These are phyloP conservation scores for Scaptodrosophila lebanonensis DNA, from an alignment of 1,140 invertebrate genomes.

Conservation along the genomic window DNA sequence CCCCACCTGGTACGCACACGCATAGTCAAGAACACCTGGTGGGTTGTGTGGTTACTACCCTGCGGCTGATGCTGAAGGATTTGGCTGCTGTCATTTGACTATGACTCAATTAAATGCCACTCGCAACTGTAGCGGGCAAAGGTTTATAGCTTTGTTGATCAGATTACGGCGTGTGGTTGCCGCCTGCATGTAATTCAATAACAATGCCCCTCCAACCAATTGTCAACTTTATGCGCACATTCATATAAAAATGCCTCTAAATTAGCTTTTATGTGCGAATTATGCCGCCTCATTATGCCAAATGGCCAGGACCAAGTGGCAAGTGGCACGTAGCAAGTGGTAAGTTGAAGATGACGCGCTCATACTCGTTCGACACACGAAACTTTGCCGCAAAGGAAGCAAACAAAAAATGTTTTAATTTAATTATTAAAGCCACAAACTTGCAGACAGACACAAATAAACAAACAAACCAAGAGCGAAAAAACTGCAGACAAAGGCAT, in stretches of 20 bases:
- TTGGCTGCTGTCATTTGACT: slow-evolving; percentile 11
- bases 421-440: slow-evolving; percentile 71
- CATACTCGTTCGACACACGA: no score
- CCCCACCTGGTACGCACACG: no score
- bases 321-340: slow-evolving; percentile 36
- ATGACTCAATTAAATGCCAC: slow-evolving; percentile 14
- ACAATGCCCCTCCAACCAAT: slow-evolving; percentile 39
- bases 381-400: neutral
- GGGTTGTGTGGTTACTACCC: neutral
- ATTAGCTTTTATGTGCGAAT: slow-evolving; percentile 64
- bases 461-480: slow-evolving; percentile 27
- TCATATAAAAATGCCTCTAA: slow-evolving; percentile 61
- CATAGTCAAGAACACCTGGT: no score
- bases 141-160: slow-evolving; percentile 7
- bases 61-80: neutral
- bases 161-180: slow-evolving; percentile 6
- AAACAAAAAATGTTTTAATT: slow-evolving; percentile 55
- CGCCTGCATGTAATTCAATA: slow-evolving; percentile 50
- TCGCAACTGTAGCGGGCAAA: slow-evolving; percentile 15
- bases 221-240: no score
- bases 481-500: neutral
- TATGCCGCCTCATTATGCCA: slow-evolving; percentile 68
- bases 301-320: slow-evolving; percentile 62
- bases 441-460: slow-evolving; percentile 27
- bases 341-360: no score